These are phyloP conservation scores for Rhabdornis inornatus DNA, from an alignment of 2,113 vertebrate genomes.

Conservation along the genomic window DNA sequence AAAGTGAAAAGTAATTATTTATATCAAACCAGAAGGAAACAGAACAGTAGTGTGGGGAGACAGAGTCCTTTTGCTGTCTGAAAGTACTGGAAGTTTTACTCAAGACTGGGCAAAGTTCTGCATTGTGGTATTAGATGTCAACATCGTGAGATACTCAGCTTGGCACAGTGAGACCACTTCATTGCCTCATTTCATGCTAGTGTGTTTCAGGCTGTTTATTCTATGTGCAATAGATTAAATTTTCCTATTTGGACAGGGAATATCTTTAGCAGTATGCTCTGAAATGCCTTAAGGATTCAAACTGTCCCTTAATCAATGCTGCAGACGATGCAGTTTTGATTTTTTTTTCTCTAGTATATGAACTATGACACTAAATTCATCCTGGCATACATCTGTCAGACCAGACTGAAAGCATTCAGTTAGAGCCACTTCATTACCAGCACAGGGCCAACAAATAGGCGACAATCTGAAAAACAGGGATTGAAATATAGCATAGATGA, in stretches of 20 bases:
- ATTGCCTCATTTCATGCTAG: background rate
- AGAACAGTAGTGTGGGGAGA: background rate
- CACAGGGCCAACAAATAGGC: conserved; percentile 4
- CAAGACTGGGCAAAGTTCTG: background rate
- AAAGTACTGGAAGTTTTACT: background rate
- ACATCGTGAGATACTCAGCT: background rate
- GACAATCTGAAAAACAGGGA: background rate
- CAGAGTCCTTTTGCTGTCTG: background rate
- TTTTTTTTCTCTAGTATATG: background rate
- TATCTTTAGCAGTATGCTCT: background rate
- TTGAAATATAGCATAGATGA: conserved; percentile 7
- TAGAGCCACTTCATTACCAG: conserved; percentile 16
- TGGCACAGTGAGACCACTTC: background rate
- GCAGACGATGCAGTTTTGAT: background rate
- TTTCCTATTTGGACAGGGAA: background rate
- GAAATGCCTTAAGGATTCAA: conserved; percentile 39
- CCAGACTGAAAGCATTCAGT: background rate
- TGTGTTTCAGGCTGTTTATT: background rate
- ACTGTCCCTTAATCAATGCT: conserved; percentile 35
- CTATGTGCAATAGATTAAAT: background rate
- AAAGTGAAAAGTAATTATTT: background rate
- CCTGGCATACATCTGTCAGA: conserved; percentile 6
- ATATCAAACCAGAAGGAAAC: background rate
- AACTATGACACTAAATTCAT: background rate
- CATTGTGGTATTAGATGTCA: background rate